These are phyloP conservation scores for Hydraecia micacea DNA, from an alignment of 2,888 invertebrate species.

Conservation along the genomic window DNA sequence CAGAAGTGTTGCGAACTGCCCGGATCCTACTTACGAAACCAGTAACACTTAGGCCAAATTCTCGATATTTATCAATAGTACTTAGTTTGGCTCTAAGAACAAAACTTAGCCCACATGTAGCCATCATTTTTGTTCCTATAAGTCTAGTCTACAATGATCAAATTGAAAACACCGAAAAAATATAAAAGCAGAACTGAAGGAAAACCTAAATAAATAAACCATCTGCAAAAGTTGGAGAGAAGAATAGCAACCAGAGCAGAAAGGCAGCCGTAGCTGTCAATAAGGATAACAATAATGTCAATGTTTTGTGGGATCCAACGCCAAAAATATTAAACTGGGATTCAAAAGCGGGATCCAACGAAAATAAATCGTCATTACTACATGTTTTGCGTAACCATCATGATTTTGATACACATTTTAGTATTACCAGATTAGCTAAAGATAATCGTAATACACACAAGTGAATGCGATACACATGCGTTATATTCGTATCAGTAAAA, in stretches of 20 bases:
- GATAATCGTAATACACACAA: slow-evolving; percentile 1
- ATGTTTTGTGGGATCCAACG: no score
- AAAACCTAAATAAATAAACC: neutral
- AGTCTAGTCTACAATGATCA: neutral
- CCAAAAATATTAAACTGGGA: no score
- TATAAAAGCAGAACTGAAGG: neutral
- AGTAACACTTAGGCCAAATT: neutral
- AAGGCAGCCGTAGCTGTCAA: neutral
- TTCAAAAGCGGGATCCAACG: no score
- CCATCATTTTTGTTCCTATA: neutral
- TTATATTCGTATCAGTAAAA: slow-evolving; percentile 19
- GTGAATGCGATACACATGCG: neutral
- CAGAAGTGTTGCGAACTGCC: slow-evolving; percentile 13
- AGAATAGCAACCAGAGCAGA: no score
- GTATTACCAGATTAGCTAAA: slow-evolving; percentile 8
- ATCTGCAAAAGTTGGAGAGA: neutral
- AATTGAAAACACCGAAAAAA: neutral
- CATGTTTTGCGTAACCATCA: neutral
- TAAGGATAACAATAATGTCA: no score
- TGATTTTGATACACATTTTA: neutral
- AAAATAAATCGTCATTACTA: no score
- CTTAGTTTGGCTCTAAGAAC: neutral
- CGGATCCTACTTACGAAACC: slow-evolving; percentile 33
- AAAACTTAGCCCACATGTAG: neutral
- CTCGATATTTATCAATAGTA: neutral